These are phyloP conservation scores for Spodoptera frugiperda DNA, from an alignment of 1,140 invertebrate species.

Conservation along the genomic window DNA sequence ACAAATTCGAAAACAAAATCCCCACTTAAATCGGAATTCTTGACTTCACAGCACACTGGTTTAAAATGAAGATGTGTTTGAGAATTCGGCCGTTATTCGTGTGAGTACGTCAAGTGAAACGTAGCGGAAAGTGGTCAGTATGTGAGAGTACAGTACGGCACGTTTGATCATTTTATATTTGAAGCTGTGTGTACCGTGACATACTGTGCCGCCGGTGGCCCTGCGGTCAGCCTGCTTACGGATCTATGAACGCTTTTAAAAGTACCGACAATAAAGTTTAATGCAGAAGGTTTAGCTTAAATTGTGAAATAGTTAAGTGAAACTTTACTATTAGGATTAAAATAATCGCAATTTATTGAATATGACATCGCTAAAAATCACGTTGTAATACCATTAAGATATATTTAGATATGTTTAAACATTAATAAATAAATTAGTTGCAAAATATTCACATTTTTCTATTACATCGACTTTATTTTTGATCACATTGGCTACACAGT, in stretches of 20 bases:
- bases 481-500: background rate
- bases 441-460: background rate
- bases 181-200: conserved; percentile 76
- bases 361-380: no score
- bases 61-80: no score
- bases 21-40: no score
- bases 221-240: conserved; percentile 59
- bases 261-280: background rate
- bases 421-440: no score
- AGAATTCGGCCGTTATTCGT: no score
- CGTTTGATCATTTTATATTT: conserved; percentile 65
- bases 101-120: conserved; percentile 56
- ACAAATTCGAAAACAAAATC: no score
- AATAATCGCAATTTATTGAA: no score
- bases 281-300: conserved; percentile 3
- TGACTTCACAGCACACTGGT: no score
- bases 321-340: no score
- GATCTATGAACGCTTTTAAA: conserved; percentile 46
- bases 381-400: no score
- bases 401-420: no score
- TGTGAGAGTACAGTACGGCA: conserved; percentile 61
- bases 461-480: background rate
- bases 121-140: conserved; percentile 71
- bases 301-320: no score
- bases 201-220: conserved; percentile 61